A percentile compares a stretch with the other conserved stretches of the same genome.
phyloP scores from a whole-genome alignment of 2,888 invertebrate genomes.

The Diaperis boleti region DNA sequence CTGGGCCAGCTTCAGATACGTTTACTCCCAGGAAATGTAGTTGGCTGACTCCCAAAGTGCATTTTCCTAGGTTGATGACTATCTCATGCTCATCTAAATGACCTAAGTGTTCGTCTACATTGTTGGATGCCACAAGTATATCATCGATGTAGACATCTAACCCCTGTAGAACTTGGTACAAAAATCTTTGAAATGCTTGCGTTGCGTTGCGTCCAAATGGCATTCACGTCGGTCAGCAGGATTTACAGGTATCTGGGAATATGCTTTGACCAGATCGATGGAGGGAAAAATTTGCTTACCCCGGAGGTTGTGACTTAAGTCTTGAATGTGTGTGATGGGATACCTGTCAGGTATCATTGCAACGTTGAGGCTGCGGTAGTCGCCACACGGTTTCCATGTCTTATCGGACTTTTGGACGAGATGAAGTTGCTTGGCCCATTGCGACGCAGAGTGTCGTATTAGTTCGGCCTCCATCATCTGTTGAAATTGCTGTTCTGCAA shows the following conservation, averaged over 20 bases:
- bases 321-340: constrained; percentile 1
- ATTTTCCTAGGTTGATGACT: too few relatives aligned
- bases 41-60: too few relatives aligned
- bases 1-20: too few relatives aligned
- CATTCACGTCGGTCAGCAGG: too few relatives aligned
- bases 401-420: not conserved
- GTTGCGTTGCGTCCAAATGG: too few relatives aligned
- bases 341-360: not conserved
- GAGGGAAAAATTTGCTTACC: not conserved
- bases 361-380: not conserved
- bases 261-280: not conserved
- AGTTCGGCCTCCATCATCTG: constrained; percentile 38
- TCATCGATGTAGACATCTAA: too few relatives aligned
- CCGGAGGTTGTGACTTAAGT: not conserved
- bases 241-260: not conserved
- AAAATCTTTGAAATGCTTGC: too few relatives aligned
- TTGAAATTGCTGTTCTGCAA: constrained; percentile 54
- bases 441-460: not conserved
- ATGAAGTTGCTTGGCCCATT: not conserved
- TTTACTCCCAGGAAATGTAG: too few relatives aligned
- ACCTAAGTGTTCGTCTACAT: too few relatives aligned
- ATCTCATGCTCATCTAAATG: too few relatives aligned
- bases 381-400: not conserved
- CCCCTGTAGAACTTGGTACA: too few relatives aligned
- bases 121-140: too few relatives aligned